Evolutionary conservation across 2,113 vertebrate species (phyloP).

Genomic region (Polypterus senegalus): DNA sequence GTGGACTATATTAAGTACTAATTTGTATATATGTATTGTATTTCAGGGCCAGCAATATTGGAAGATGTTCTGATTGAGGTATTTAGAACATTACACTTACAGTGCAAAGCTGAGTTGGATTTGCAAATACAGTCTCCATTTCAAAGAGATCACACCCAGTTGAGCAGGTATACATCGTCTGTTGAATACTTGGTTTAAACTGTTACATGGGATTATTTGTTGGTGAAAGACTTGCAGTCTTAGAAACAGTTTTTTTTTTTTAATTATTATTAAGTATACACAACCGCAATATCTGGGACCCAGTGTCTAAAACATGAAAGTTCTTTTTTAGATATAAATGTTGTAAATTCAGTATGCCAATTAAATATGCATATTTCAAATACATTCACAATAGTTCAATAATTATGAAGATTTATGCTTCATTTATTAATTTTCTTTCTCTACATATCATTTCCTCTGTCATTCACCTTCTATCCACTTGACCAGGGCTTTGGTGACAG

Average conservation of each 20-base stretch:
- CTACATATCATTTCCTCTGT: no score
- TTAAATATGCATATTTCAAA: background rate
- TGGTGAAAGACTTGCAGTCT: no score
- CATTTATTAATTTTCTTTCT: no score
- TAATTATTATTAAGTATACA: no score
- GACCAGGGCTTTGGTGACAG: no score
- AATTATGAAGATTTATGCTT: no score
- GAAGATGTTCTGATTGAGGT: conserved; percentile 96
- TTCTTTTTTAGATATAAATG: background rate
- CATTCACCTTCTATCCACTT: no score
- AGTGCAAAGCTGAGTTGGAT: conserved; percentile 84
- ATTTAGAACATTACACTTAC: conserved; percentile 81
- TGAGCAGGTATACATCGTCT: conserved; percentile 68
- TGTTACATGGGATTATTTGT: no score
- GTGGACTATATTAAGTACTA: no score
- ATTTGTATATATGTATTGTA: background rate
- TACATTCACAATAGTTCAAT: no score
- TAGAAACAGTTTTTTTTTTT: no score
- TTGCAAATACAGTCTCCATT: conserved; percentile 80
- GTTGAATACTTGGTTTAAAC: background rate
- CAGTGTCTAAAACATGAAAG: background rate
- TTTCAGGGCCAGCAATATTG: conserved; percentile 82
- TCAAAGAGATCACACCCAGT: conserved; percentile 86
- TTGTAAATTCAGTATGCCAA: background rate
- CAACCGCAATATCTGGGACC: background rate